Evolutionary conservation across 2,888 invertebrate species (phyloP).

Genomic region (Cephus runcator): DNA sequence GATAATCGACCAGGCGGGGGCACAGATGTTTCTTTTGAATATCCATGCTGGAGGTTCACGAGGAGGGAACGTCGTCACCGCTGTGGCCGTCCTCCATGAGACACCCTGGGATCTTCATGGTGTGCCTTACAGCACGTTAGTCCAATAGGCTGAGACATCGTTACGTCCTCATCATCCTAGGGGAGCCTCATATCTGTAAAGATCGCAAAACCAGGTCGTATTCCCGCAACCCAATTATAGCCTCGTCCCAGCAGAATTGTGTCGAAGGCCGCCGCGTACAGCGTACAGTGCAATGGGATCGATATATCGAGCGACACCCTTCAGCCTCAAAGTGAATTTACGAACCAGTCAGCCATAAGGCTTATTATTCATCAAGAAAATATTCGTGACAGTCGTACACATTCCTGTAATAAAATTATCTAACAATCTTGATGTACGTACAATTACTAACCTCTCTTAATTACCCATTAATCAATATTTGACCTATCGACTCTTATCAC

Average conservation of each 20-base stretch:
- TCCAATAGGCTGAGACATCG: background rate
- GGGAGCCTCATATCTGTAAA: background rate
- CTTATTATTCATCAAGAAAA: background rate
- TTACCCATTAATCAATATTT: background rate
- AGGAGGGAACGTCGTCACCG: constrained; percentile 53
- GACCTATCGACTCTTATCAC: background rate
- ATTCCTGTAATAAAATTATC: background rate
- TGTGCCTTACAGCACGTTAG: background rate
- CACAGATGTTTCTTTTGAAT: constrained; percentile 84
- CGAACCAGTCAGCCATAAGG: background rate
- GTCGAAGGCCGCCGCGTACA: background rate
- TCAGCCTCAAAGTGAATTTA: background rate
- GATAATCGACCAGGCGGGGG: constrained; percentile 92
- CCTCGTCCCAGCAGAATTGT: background rate
- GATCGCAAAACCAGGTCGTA: background rate
- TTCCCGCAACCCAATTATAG: background rate
- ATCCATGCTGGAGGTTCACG: constrained; percentile 63
- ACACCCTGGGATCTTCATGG: background rate
- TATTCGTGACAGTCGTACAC: background rate
- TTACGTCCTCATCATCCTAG: background rate
- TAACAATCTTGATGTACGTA: background rate
- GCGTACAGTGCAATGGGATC: background rate
- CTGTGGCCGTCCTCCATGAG: constrained; percentile 19
- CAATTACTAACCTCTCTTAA: background rate
- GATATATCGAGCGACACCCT: background rate